Evolutionary conservation across 92 coral and sea anemone genomes (phyloP), one percentile per base, ranked within the genome.

Genomic region (Heteractis magnifica): DNA sequence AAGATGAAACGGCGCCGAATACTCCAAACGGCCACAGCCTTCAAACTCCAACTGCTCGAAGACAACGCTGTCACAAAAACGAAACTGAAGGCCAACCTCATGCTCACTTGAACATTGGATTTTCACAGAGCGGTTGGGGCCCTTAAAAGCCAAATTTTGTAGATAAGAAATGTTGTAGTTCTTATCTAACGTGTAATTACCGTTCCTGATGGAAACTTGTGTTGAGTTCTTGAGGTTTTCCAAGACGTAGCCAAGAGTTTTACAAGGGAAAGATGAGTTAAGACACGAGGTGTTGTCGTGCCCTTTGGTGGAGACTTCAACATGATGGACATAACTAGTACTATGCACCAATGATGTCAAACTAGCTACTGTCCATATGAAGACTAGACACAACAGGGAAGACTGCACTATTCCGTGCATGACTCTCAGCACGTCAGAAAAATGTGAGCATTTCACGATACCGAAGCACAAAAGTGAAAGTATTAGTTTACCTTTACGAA

Each of bases 21-120:
- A 71, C 52, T 89, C 93, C 53, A 87, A 51, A 23, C 93, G 90
- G 1, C 99, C 98, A 65, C 99, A 96, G 0, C 90, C 82, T 8
- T 84, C 80, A 10, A 94, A 81, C 26, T 50, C 80, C 65, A 92
- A 72, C 60, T 81, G 75, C 34, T 82, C 72, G 20, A 96, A 80
- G 19, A 52, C 51, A 55, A 96, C 87, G 64, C 82, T 89, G 78
- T 82, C 79, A 81, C 98, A 84, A 52, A 75, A 75, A 14, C 83
- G 88, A 56, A 92, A 90, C 14, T 94, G 85, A 16, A 96, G 86
- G 62, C 93, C 94, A 18, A 86, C 79, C 3, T 7, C 78, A 34
- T 34, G 44, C 44, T 34, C 44, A 53, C 51, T 81, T 15, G 84
- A 81, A 11, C 98, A 95, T 20, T 88, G 83, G 78, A 93, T 84